Evolutionary conservation across 1,140 invertebrate species (phyloP).

Genomic region (Chymomyza costata): DNA sequence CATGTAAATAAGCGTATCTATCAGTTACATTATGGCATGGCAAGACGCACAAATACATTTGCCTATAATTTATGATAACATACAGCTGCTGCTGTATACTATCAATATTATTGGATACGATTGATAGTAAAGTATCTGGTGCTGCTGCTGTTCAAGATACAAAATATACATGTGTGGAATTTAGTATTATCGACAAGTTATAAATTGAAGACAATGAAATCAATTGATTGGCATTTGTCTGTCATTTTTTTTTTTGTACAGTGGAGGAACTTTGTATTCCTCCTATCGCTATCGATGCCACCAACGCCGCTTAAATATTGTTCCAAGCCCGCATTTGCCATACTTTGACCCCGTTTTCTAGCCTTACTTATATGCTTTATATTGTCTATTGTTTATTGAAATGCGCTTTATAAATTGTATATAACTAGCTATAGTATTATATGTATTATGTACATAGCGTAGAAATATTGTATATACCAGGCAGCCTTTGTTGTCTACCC

Average conservation of each 20-base stretch:
- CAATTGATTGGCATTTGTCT: slow-evolving; percentile 65
- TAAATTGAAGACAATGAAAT: slow-evolving; percentile 73
- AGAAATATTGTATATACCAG: slow-evolving; percentile 9
- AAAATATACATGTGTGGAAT: slow-evolving; percentile 55
- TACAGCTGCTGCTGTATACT: slow-evolving; percentile 12
- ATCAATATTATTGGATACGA: no score
- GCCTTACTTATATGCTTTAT: no score
- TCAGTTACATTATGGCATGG: slow-evolving; percentile 33
- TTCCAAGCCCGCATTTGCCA: slow-evolving; percentile 43
- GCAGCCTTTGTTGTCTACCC: not conserved
- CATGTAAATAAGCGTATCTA: slow-evolving; percentile 44
- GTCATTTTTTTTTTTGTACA: slow-evolving; percentile 25
- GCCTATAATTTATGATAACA: slow-evolving; percentile 42
- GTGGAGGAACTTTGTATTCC: slow-evolving; percentile 28
- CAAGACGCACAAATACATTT: not conserved
- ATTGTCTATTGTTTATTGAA: no score
- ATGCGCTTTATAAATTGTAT: slow-evolving; percentile 23
- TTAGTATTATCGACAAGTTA: slow-evolving; percentile 70
- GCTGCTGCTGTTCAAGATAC: slow-evolving; percentile 33
- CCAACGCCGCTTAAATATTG: not conserved
- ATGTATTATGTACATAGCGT: slow-evolving; percentile 14
- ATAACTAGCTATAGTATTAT: no score
- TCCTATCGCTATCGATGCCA: slow-evolving; percentile 22
- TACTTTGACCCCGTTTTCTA: slow-evolving; percentile 63
- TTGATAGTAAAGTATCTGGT: no score